A percentile compares a stretch with the other conserved stretches of the same genome.
Evolutionary conservation across 2,113 vertebrate genomes (phyloP).

Genomic region (Axis porcinus): DNA sequence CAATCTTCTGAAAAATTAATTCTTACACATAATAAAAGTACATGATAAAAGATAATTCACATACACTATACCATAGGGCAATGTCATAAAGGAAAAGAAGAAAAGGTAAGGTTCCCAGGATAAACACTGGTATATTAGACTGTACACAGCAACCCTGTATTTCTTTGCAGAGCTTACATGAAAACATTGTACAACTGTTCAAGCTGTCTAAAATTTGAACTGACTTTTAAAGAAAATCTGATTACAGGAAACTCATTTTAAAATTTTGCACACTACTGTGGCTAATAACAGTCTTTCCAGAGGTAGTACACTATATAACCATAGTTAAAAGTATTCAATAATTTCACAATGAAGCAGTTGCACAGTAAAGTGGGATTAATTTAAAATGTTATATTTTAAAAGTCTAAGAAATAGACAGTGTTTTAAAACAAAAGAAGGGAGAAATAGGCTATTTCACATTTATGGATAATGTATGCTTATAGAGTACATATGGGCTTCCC

Average conservation of each 20-base stretch:
- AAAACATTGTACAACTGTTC: not conserved
- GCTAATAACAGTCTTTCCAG: not conserved
- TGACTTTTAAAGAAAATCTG: not conserved
- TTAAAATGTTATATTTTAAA: not conserved
- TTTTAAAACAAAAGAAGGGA: not conserved
- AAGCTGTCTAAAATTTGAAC: not conserved
- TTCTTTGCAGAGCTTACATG: not conserved
- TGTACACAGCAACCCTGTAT: not conserved
- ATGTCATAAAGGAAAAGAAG: not conserved
- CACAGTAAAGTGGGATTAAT: not conserved
- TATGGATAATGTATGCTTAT: not conserved
- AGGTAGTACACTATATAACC: not conserved
- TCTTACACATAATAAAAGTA: not conserved
- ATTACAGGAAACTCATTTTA: not conserved
- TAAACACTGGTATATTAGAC: not conserved
- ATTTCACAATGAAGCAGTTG: not conserved
- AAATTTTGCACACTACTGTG: not conserved
- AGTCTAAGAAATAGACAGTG: not conserved
- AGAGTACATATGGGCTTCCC: not conserved
- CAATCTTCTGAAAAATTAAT: conserved; percentile 34
- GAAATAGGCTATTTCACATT: not conserved
- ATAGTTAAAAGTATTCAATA: not conserved
- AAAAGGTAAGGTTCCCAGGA: not conserved
- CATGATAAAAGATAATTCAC: not conserved
- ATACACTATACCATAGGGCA: not conserved